Evolutionary conservation across 2,113 vertebrate genomes (phyloP).

Genomic region (Cercocebus atys): DNA sequence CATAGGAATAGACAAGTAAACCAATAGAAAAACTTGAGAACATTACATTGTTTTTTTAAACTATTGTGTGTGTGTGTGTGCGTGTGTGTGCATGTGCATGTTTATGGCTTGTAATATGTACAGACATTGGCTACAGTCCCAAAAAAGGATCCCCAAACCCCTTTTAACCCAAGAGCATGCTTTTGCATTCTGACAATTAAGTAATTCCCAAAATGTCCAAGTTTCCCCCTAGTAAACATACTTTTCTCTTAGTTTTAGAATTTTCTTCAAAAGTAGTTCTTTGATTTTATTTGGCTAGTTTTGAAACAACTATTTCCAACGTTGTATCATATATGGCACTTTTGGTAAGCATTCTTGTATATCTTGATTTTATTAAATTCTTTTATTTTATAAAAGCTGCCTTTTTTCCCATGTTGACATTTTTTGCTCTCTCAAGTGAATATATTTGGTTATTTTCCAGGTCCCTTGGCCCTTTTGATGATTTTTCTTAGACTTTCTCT

Average conservation of each 20-base stretch:
- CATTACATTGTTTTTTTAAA: not conserved
- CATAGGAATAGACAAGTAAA: not conserved
- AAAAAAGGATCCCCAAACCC: not conserved
- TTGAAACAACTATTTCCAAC: not conserved
- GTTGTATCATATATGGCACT: not conserved
- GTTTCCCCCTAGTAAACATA: not conserved
- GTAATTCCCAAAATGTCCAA: not conserved
- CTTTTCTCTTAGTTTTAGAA: not conserved
- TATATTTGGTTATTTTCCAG: not conserved
- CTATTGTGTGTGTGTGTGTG: not conserved
- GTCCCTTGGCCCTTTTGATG: rapidly evolving
- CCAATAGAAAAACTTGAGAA: not conserved
- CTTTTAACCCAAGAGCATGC: not conserved
- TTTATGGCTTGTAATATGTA: not conserved
- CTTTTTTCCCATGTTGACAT: not conserved
- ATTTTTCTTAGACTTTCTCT: not conserved
- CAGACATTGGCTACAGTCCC: not conserved
- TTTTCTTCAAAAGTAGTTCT: not conserved
- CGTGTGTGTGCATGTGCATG: not conserved
- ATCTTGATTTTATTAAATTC: not conserved
- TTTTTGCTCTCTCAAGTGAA: not conserved
- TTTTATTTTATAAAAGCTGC: not conserved
- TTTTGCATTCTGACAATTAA: not conserved
- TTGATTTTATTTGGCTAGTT: not conserved
- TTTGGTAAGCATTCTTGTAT: not conserved